Evolutionary conservation across 2,888 invertebrate species (phyloP), one percentile per base, ranked within the genome.

Genomic region (Apodemia mormo): DNA sequence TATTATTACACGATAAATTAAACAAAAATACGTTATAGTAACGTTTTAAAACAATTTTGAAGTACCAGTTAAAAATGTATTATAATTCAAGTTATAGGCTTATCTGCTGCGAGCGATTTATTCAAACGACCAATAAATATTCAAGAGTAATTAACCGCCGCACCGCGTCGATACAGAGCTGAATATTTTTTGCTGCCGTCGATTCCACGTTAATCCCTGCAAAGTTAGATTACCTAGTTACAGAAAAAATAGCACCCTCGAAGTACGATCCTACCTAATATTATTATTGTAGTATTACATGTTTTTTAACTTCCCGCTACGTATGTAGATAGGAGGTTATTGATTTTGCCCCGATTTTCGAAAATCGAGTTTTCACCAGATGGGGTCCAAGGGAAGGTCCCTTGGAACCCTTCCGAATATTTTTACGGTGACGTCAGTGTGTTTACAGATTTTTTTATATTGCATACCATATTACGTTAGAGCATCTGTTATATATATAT

Each of bases 121-220:
- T 90, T 90, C 90, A 90, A 91, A 91, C 89, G 90, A 90, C 89
- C 90, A 89, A 91, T 92, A 91, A 91, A 92, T 92, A 92, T 92
- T 90, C 92, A 92, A 85, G 84, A 91, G 90, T 90, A 91, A 91
- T 91, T 90, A 91, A 88, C 89, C 87, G 80, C 82, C 83, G 61
- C 61, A 61, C 81, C 82, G 79, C 85, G 82, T 84, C 90, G 85
- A 88, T 88, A 85, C 82, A 79, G 80, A 76, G 79, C 79, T 76
- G 88, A 84, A 88, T 88, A 88, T 89, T 89, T 90, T 88, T 89
- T 82, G 83, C 85, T 81, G 82, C 85, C 83, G 85, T 84, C 85
- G 86, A 86, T 87, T 87, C 85, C 78, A 80, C 85, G 85, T 83
- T 89, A 89, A 90, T 89, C 89, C 87, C 76, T 80, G 81, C 85